Percentiles rank a stretch among this genome's conserved stretches.
phyloP scores from a whole-genome alignment of 2,888 invertebrate species.

The Monoplex corrugatus region DNA sequence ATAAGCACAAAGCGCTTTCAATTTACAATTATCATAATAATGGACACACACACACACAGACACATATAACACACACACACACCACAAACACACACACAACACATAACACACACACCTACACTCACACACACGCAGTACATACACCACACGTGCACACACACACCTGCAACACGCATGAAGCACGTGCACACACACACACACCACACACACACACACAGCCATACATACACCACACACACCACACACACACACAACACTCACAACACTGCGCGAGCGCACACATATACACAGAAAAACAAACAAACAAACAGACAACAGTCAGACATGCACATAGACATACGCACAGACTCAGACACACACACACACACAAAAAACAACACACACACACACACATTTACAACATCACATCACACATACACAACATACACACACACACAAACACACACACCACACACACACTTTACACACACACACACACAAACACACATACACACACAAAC shows the following conservation, averaged over 20 bases:
- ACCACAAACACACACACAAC: too few relatives aligned
- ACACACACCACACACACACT: background rate
- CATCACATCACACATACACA: background rate
- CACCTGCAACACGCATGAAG: too few relatives aligned
- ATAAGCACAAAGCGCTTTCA: too few relatives aligned
- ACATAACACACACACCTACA: too few relatives aligned
- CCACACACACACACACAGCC: background rate
- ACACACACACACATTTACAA: background rate
- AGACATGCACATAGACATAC: background rate
- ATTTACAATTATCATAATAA: too few relatives aligned
- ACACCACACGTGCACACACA: too few relatives aligned
- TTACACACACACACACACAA: background rate
- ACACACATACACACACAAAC: background rate
- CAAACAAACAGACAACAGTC: background rate
- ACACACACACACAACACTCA: background rate
- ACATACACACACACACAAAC: background rate
- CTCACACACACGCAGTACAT: too few relatives aligned
- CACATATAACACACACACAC: too few relatives aligned
- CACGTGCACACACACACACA: too few relatives aligned
- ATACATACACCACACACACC: background rate
- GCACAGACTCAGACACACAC: slow-evolving; percentile 3
- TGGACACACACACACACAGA: too few relatives aligned
- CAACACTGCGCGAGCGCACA: background rate
- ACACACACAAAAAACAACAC: background rate
- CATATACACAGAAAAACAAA: too few relatives aligned